These are phyloP conservation scores for Spatula versicolor DNA, from an alignment of 2,797 vertebrate genomes.

Conservation along the genomic window DNA sequence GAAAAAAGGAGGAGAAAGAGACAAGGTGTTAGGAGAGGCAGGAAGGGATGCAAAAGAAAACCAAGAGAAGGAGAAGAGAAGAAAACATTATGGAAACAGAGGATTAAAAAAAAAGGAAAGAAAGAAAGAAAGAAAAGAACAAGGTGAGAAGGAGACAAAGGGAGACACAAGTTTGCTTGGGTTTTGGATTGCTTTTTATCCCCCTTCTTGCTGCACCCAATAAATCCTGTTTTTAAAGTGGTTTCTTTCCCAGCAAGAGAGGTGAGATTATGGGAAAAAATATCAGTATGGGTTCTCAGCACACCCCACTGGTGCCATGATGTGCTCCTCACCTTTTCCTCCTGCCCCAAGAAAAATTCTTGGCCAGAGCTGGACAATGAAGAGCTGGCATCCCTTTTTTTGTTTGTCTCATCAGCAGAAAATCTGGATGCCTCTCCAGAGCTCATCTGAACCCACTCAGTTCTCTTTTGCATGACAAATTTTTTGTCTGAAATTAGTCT, in stretches of 20 bases:
- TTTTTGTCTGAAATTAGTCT: constrained; percentile 29
- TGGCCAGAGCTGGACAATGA: neutral
- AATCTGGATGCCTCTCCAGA: constrained; percentile 19
- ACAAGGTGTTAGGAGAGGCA: neutral
- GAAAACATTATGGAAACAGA: neutral
- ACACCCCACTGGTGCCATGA: neutral
- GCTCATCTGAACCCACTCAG: constrained; percentile 23
- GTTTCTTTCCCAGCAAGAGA: neutral
- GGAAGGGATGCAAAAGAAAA: neutral
- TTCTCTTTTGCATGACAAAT: constrained; percentile 12
- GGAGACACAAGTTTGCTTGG: neutral
- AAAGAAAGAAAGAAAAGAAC: neutral
- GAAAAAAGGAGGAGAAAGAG: neutral
- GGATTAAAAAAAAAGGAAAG: neutral
- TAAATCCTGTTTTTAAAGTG: neutral
- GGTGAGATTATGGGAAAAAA: neutral
- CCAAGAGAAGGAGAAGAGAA: neutral
- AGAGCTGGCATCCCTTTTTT: neutral
- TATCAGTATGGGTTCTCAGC: neutral
- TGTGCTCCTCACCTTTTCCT: neutral
- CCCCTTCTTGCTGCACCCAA: neutral
- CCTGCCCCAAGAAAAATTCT: neutral
- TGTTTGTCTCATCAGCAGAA: constrained; percentile 25
- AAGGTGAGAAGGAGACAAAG: neutral
- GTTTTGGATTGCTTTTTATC: neutral